Evolutionary conservation across 2,797 vertebrate genomes (phyloP), one percentile per base, ranked within the genome.

Genomic region (Tinamus major): DNA sequence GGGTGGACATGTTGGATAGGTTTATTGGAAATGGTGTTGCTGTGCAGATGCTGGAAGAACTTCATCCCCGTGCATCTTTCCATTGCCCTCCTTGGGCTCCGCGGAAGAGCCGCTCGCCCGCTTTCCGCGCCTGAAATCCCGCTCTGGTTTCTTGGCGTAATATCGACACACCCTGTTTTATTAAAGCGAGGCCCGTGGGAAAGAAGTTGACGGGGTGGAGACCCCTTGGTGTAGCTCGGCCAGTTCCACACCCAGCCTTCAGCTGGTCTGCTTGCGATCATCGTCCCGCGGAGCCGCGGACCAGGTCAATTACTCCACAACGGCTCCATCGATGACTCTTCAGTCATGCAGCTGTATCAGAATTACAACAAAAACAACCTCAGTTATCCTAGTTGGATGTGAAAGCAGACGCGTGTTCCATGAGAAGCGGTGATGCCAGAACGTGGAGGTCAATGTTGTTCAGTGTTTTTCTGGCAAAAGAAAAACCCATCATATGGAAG

Each of bases 341-440:
- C 39, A 64, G 87, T 80, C 92, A 61, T 44, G 82, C 95, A 95
- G 96, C 95, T 96, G 96, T 55, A 13, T 33, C 49, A 71, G 37
- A 39, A 61, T 79, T 70, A 51, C 75, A 78, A 18, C 61, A 64
- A 93, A 75, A 95, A 96, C 91, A 10, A 53, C 78, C 87, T 72
- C 78, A 31, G 91, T 29, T 16, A 63, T 91, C 94, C 95, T 86
- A 85, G 79, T 53, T 96, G 95, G 94, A 92, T 5, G 77, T 37
- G 64, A 89, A 75, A 92, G 87, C 89, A 18, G 94, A 69, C 27
- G 83, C 65, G 77, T 63, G 93, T 91, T 96, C 95, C 96, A 92
- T 7, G 93, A 74, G 85, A 90, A 71, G 92, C 83, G 79, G 62
- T 35, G 68, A 39, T 89, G 96, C 96, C 96, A 97, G 90, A 95